Base-by-base conservation (phyloP, 2,797 vertebrate genomes). In the Schizopygopsis pylzovi region DNA sequence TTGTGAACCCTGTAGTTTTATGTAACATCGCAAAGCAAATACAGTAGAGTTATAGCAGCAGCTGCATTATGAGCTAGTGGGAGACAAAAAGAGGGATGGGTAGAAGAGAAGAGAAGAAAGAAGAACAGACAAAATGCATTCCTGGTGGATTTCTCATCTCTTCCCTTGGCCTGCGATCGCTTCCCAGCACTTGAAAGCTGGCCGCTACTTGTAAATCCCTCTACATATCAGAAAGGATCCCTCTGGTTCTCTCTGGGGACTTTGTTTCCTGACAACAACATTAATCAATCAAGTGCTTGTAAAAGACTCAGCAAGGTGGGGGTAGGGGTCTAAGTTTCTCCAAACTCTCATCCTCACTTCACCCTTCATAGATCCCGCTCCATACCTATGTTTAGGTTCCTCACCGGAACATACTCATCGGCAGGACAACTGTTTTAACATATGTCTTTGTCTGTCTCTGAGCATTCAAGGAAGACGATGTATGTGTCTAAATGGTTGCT, bases 111-210 rank as follows among this genome's bases (percentile, higher is more conserved):
- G 75, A 84, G 86, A 81, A 85, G 59, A 81, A 79, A 88, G 82
- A 85, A 77, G 61, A 67, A 87, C 70, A 87, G 82, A 88, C 76
- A 63, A 76, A 87, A 92, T 92, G 89, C 96, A 97, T 98, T 98
- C 97, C 97, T 97, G 95, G 92, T 95, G 90, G 95, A 95, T 97
- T 97, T 96, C 96, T 97, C 97, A 97, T 95, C 92, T 96, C 93
- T 87, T 92, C 91, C 94, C 94, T 96, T 97, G 97, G 97, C 96
- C 94, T 49, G 92, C 88, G 91, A 91, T 90, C 86, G 93, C 93
- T 96, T 98, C 97, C 96, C 96, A 96, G 95, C 95, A 94, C 96
- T 95, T 96, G 94, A 94, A 96, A 95, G 96, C 95, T 95, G 82
- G 90, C 96, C 90, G 93, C 95, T 92, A 93, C 96, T 96, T 96